phyloP scores from a whole-genome alignment of 1,140 invertebrate species.

The Aphis gossypii region DNA sequence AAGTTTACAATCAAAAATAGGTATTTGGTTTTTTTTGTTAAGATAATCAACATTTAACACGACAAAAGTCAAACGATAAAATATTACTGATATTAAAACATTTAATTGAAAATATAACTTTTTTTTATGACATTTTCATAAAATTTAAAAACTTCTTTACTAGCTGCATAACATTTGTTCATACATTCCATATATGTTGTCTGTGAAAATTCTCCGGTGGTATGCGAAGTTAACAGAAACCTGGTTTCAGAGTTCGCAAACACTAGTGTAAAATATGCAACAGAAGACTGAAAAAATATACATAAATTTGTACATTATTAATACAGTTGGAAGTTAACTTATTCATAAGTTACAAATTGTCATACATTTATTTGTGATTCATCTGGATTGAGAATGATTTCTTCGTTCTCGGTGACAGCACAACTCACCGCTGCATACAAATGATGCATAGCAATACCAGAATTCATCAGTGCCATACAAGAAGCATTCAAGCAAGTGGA shows the following conservation, averaged over 20 bases:
- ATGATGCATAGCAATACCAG: slow-evolving; percentile 80
- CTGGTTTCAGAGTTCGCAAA: slow-evolving; percentile 21
- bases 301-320: neutral
- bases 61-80: neutral
- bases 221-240: slow-evolving; percentile 22
- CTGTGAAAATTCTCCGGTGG: slow-evolving; percentile 35
- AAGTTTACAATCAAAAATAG: neutral
- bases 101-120: neutral
- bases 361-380: slow-evolving; percentile 66
- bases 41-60: neutral
- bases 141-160: slow-evolving; percentile 42
- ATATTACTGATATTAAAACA: neutral
- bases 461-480: slow-evolving; percentile 81
- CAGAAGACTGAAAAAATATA: slow-evolving; percentile 42
- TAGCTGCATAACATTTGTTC: slow-evolving; percentile 42
- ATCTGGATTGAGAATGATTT: slow-evolving; percentile 75
- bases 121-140: slow-evolving; percentile 30
- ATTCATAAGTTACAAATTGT: neutral
- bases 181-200: slow-evolving; percentile 34
- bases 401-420: slow-evolving; percentile 71
- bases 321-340: neutral
- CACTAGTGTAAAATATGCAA: slow-evolving; percentile 51
- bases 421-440: slow-evolving; percentile 80
- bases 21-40: neutral
- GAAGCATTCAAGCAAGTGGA: slow-evolving; percentile 82